Base-by-base conservation (phyloP, 2,888 invertebrate genomes). In the Nomada fabriciana region DNA sequence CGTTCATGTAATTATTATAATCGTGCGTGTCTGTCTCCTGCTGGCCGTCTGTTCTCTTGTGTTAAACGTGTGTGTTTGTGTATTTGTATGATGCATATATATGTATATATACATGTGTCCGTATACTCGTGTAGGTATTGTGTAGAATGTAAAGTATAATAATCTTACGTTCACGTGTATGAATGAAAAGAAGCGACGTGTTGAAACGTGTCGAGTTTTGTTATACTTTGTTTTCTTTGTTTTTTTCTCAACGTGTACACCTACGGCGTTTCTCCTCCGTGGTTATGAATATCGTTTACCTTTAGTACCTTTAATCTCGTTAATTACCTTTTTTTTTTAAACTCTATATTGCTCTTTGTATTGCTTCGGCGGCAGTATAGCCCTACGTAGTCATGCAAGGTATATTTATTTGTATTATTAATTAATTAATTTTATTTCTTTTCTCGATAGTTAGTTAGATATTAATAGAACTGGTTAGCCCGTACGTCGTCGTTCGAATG, bases 331-430 rank as follows among this genome's bases (percentile, higher is more conserved):
- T 47, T 87, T 79, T 85, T 81, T 76, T 83, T 87, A 36, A 90
- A 89, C 80, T 86, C 88, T 93, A 93, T 93, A 93, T 93, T 93
- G 93, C 93, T 93, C 91, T 92, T 93, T 91, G 90, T 93, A 93
- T 93, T 93, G 93, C 92, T 92, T 92, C 89, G 88, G 88, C 88
- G 91, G 91, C 91, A 90, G 91, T 90, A 90, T 89, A 91, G 92
- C 92, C 91, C 91, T 92, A 93, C 91, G 88, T 92, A 92, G 82
- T 91, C 91, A 93, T 92, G 92, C 92, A 92, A 90, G 90, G 90
- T 91, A 91, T 89, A 83, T 59, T 82, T 69, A 83, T 53, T 82
- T 69, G 57, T 71, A 75, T 83, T 76, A 80, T 85, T 88, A 25
- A 43, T 50, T 64, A 7, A 25, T 64, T 64, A 47, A 42, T 76